Percentiles rank a stretch among this genome's conserved stretches.
phyloP scores from a whole-genome alignment of 2,888 invertebrate species.

The Sussaba pulchella region DNA sequence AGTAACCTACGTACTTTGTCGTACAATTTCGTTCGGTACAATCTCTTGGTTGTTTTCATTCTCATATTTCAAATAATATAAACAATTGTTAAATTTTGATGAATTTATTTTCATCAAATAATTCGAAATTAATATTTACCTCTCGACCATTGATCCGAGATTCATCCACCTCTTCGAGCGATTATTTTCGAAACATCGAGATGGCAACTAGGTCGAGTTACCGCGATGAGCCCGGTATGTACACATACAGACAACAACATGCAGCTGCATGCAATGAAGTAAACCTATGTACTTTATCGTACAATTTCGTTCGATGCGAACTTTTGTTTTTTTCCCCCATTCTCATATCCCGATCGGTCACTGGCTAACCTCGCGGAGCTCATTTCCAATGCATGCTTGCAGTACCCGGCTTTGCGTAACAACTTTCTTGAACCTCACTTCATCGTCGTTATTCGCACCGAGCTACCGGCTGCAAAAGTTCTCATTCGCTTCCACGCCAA shows the following conservation, averaged over 20 bases:
- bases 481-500: constrained; percentile 22
- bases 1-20: not conserved
- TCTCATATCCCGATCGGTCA: constrained; percentile 1
- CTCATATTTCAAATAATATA: constrained; percentile 10
- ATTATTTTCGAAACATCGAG: too few species aligned
- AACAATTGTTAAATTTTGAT: not conserved
- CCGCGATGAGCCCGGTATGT: too few species aligned
- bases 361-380: not conserved
- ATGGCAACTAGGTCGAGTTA: too few species aligned
- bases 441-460: not conserved
- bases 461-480: constrained; percentile 21
- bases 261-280: not conserved
- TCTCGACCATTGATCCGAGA: too few species aligned
- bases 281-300: not conserved
- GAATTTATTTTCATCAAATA: constrained; percentile 7
- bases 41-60: not conserved
- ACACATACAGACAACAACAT: too few species aligned
- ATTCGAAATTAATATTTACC: too few species aligned
- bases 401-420: not conserved
- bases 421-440: too few species aligned
- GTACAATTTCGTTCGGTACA: not conserved
- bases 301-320: not conserved
- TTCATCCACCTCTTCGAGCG: too few species aligned
- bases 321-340: not conserved
- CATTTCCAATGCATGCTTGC: constrained; percentile 8